Conservation (phyloP, 2,113 vertebrate species). For the Daubentonia madagascariensis region DNA sequence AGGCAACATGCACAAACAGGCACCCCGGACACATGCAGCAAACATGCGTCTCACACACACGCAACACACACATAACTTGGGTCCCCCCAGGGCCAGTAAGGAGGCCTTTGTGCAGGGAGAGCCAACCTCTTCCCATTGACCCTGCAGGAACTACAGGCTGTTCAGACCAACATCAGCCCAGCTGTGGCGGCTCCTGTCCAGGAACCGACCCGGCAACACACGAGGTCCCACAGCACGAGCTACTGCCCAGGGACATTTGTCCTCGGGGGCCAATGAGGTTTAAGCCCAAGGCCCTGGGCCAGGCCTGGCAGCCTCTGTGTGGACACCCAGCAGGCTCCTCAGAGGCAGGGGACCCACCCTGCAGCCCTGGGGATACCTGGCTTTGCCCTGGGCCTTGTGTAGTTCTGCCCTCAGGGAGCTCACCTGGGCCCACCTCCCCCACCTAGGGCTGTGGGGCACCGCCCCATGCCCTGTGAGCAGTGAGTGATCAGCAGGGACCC, state of each 20-base stretch:
- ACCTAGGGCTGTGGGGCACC: neutral
- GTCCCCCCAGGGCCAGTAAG: neutral
- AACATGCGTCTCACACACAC: neutral
- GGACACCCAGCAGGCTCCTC: too few relatives aligned
- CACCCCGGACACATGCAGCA: accelerated
- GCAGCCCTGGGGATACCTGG: neutral
- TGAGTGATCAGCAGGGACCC: neutral
- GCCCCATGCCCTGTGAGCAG: neutral
- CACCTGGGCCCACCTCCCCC: neutral
- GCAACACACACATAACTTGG: too few relatives aligned
- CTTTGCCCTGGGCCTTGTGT: neutral
- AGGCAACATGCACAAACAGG: neutral
- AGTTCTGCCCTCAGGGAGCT: neutral
- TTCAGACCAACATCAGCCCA: neutral
- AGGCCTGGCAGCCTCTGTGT: neutral
- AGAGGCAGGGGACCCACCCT: neutral
- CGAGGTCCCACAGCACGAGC: neutral
- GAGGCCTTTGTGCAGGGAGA: neutral
- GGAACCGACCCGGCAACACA: neutral
- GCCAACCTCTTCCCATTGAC: too few relatives aligned
- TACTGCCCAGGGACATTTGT: neutral
- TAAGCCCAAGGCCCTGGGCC: neutral
- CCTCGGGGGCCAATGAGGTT: neutral
- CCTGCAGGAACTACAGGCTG: neutral
- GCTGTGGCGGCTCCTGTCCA: neutral